Percentiles rank a stretch among this genome's conserved stretches.
Evolutionary conservation across 2,888 invertebrate genomes (phyloP).

Genomic region (Cheilosia impressa): DNA sequence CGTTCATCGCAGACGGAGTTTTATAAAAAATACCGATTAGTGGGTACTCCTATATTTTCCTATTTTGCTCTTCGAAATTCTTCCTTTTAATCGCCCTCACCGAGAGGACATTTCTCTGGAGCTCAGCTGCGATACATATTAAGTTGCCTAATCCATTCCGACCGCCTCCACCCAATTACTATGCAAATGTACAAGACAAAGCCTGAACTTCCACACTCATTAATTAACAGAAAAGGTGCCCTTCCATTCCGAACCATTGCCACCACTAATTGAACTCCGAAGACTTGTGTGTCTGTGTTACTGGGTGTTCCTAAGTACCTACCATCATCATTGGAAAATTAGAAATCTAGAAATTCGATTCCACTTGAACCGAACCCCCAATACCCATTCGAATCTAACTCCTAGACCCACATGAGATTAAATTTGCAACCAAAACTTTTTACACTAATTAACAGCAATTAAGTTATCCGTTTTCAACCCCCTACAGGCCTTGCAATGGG

Average conservation of each 20-base stretch:
- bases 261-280: slow-evolving; percentile 53
- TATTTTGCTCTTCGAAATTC: no score
- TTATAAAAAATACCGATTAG: no score
- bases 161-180: not conserved
- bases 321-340: not conserved
- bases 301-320: no score
- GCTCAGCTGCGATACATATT: no score
- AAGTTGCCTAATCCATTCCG: no score
- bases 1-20: no score
- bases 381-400: not conserved
- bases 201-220: not conserved
- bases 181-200: not conserved
- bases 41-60: no score
- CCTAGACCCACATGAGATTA: slow-evolving; percentile 26
- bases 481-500: slow-evolving; percentile 22
- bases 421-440: slow-evolving; percentile 51
- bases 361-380: slow-evolving; percentile 8
- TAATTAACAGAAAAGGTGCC: slow-evolving; percentile 32
- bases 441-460: slow-evolving; percentile 54
- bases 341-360: slow-evolving; percentile 18
- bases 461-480: slow-evolving; percentile 45
- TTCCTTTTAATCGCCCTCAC: no score
- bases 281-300: not conserved
- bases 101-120: no score
- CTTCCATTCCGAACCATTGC: slow-evolving; percentile 31